These are phyloP conservation scores for Gasteruption jaculator DNA, from an alignment of 2,888 invertebrate genomes.

Conservation along the genomic window DNA sequence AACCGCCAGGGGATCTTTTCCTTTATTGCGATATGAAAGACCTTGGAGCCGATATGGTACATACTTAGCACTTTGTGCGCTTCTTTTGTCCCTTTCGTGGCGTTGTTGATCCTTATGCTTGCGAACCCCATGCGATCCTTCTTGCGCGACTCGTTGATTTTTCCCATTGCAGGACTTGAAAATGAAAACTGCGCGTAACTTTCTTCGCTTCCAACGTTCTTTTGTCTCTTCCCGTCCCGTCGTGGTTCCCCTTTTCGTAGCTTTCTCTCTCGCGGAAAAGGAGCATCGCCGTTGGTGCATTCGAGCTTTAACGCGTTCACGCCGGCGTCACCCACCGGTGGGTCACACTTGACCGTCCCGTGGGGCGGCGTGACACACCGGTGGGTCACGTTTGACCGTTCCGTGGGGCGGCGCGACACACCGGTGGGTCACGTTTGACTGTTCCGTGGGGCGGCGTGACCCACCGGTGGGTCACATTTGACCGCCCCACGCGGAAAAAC, in stretches of 20 bases:
- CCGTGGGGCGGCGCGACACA: too few species aligned
- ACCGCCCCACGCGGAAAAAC: conserved; percentile 15
- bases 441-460: too few species aligned
- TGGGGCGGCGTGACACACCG: too few species aligned
- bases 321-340: conserved; percentile 10
- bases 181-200: conserved; percentile 15
- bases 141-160: conserved; percentile 7
- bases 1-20: conserved; percentile 67
- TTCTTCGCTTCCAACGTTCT: conserved; percentile 12
- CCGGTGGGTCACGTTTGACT: too few species aligned
- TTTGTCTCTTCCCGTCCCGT: conserved; percentile 9
- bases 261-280: conserved; percentile 5
- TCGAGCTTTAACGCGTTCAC: too few species aligned
- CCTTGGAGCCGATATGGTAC: conserved; percentile 80
- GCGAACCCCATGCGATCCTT: conserved; percentile 14
- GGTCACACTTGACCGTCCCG: too few species aligned
- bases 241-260: conserved; percentile 7
- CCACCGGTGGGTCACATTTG: not conserved
- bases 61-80: conserved; percentile 36
- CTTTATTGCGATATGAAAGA: conserved; percentile 72
- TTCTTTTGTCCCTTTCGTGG: conserved; percentile 21
- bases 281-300: too few species aligned
- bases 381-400: too few species aligned
- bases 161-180: conserved; percentile 10
- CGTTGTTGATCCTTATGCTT: not conserved